Evolutionary conservation across 2,797 vertebrate species (phyloP), one percentile per base, ranked within the genome.

Genomic region (Galagoides demidoff): DNA sequence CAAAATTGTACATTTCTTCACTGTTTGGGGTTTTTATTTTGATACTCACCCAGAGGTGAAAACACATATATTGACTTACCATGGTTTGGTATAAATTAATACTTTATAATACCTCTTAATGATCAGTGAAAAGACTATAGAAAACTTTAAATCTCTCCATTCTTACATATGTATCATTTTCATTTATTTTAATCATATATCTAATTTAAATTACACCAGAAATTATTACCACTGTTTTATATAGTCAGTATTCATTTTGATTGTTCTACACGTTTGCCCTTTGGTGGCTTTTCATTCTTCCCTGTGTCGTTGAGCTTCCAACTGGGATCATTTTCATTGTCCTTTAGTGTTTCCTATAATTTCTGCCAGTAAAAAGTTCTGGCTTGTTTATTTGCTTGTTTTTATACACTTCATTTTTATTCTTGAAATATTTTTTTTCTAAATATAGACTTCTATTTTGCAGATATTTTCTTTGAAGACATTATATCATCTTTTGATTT

Each of bases 381-480:
- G 45, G 0, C 70, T 34, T 64, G 16, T 52, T 27, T 11, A 34
- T 59, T 71, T 5, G 25, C 43, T 29, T 43, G 11, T 93, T 31
- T 57, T 17, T 57, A 29, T 82, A 27, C 84, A 45, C 70, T 70
- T 85, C 29, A 70, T 7, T 63, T 95, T 81, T 16, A 63, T 81
- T 94, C 34, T 85, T 94, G 23, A 92, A 74, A 7, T 22, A 23
- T 45, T 22, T 78, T 64, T 82, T 29, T 76, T 34, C 49, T 74
- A 49, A 27, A 43, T 82, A 22, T 23, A 52, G 12, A 39, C 63
- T 59, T 94, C 27, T 71, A 45, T 63, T 68, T 81, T 77, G 49
- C 31, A 82, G n/a, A 2, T 55, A 89, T 85, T 96, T 84, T 86
- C 31, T 91, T 94, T 83, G 45, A 94, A 66, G 27, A 31, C 64